A percentile compares a stretch with the other conserved stretches of the same genome.
Evolutionary conservation across 2,113 vertebrate genomes (phyloP).

Genomic region (Passerina amoena): DNA sequence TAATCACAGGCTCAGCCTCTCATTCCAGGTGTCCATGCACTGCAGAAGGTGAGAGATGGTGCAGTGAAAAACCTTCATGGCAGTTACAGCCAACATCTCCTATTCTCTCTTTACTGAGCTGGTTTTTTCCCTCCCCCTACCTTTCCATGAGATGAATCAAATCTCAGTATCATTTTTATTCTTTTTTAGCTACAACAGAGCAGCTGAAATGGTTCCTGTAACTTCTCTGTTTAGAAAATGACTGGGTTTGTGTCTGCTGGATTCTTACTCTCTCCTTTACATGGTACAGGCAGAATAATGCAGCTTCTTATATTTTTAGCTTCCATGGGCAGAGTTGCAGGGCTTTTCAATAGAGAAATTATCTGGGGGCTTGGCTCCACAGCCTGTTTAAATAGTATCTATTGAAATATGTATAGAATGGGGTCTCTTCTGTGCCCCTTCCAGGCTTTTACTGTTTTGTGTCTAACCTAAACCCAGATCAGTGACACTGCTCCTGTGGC

Average conservation of each 20-base stretch:
- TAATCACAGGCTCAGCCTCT: conserved; percentile 2
- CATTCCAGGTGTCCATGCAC: background rate
- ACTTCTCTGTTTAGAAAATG: background rate
- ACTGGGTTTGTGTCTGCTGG: background rate
- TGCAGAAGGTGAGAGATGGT: background rate
- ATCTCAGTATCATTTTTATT: background rate
- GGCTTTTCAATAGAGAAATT: background rate
- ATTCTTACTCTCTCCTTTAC: background rate
- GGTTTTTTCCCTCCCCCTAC: background rate
- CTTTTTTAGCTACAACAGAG: background rate
- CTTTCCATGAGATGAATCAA: background rate
- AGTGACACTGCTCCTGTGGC: background rate
- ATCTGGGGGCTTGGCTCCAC: background rate
- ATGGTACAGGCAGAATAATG: background rate
- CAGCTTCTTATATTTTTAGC: background rate
- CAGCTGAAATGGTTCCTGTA: background rate
- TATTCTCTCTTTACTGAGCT: background rate
- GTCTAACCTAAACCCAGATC: background rate
- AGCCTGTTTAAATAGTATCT: background rate
- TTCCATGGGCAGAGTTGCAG: background rate
- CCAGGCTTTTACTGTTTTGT: background rate
- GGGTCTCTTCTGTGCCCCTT: background rate
- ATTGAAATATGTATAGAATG: background rate
- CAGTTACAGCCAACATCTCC: background rate
- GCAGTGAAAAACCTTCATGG: background rate